Conservation (phyloP, 1,140 invertebrate genomes). For the Scylla paramamosain region DNA sequence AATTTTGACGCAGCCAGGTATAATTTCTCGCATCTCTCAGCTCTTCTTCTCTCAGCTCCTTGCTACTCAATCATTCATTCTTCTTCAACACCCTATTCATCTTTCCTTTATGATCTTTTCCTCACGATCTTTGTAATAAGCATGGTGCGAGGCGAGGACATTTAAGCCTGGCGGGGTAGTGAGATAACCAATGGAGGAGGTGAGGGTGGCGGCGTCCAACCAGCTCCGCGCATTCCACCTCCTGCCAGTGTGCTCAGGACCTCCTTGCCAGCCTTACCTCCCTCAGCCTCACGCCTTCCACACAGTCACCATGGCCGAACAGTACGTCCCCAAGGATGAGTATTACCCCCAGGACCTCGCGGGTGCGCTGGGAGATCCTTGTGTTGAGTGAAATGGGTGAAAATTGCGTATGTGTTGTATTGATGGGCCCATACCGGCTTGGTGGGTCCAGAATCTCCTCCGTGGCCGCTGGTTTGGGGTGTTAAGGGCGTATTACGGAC, state of each 20-base stretch:
- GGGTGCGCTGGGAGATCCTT: background rate
- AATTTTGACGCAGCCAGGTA: too few species aligned
- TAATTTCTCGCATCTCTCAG: too few species aligned
- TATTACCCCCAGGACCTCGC: background rate
- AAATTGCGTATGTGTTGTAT: too few species aligned
- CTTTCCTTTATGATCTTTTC: too few species aligned
- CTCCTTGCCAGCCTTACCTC: background rate
- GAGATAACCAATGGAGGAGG: background rate
- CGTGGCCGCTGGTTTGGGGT: background rate
- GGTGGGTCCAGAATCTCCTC: background rate
- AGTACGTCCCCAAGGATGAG: constrained; percentile 21
- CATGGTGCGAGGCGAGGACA: too few species aligned
- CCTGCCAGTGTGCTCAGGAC: background rate
- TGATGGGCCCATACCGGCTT: background rate
- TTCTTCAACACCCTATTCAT: too few species aligned
- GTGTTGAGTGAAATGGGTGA: background rate
- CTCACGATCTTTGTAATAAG: too few species aligned
- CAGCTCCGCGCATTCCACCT: background rate
- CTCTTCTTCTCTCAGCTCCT: too few species aligned
- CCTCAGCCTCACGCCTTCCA: background rate
- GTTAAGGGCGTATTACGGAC: background rate
- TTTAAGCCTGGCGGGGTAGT: background rate
- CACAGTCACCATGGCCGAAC: constrained; percentile 59
- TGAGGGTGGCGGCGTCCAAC: constrained; percentile 2
- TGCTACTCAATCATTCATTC: too few species aligned